These are phyloP conservation scores for Erebia epiphron DNA, from an alignment of 2,888 invertebrate genomes.

Conservation along the genomic window DNA sequence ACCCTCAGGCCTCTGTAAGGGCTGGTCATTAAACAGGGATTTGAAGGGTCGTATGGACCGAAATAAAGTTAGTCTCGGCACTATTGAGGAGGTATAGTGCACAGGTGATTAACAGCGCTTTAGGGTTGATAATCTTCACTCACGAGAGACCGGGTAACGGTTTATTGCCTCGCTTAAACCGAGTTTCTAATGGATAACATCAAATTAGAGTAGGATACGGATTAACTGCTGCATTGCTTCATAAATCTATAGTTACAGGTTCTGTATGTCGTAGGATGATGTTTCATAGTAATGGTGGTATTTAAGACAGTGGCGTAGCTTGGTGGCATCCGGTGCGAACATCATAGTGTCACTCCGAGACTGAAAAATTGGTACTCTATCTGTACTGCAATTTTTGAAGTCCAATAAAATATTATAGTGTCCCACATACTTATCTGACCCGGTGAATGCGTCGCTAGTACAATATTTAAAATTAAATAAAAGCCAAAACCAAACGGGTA, in stretches of 20 bases:
- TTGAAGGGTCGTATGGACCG: constrained; percentile 76
- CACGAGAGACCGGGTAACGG: constrained; percentile 22
- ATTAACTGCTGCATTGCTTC: not conserved
- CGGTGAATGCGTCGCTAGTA: too few species aligned
- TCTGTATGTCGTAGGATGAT: not conserved
- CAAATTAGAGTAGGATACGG: constrained; percentile 17
- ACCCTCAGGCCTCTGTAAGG: constrained; percentile 49
- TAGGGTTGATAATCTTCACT: constrained; percentile 56
- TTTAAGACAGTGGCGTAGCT: too few species aligned
- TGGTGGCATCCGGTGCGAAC: too few species aligned
- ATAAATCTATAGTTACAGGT: not conserved
- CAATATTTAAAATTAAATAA: too few species aligned
- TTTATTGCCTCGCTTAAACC: constrained; percentile 32
- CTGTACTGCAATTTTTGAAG: too few species aligned
- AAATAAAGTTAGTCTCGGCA: constrained; percentile 73
- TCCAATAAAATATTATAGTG: too few species aligned
- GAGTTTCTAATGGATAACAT: constrained; percentile 26
- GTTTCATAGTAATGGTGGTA: not conserved
- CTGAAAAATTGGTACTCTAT: too few species aligned
- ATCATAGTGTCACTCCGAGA: too few species aligned
- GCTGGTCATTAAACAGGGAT: constrained; percentile 79
- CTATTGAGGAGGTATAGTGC: constrained; percentile 56
- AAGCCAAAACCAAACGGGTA: too few species aligned
- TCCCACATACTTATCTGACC: too few species aligned
- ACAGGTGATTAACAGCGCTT: constrained; percentile 66